These are phyloP conservation scores for Microcaecilia unicolor DNA, from an alignment of 2,797 vertebrate genomes.

Conservation along the genomic window DNA sequence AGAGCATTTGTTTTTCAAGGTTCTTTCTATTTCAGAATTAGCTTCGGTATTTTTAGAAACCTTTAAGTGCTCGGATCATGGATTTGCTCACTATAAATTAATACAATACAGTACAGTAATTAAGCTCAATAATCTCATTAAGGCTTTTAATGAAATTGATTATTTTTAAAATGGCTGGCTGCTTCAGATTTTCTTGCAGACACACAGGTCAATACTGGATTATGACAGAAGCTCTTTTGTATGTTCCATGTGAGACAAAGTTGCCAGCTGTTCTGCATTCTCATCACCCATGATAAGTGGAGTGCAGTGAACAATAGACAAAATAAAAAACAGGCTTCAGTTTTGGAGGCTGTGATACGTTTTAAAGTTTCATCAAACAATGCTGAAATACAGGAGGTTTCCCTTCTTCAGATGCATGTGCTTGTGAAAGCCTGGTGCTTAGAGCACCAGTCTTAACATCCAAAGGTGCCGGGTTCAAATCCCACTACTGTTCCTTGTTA, in stretches of 20 bases:
- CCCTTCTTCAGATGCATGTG: too few relatives aligned
- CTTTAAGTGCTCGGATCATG: slow-evolving; percentile 20
- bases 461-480: too few relatives aligned
- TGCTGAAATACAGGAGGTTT: too few relatives aligned
- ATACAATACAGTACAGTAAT: slow-evolving; percentile 26
- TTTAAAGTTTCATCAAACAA: too few relatives aligned
- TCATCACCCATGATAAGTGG: too few relatives aligned
- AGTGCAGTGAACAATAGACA: too few relatives aligned
- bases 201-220: slow-evolving; percentile 15
- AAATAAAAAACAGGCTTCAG: too few relatives aligned
- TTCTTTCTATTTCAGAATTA: slow-evolving; percentile 13
- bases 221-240: slow-evolving; percentile 6
- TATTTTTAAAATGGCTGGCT: slow-evolving; percentile 14
- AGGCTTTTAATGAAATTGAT: slow-evolving; percentile 42
- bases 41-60: slow-evolving; percentile 23
- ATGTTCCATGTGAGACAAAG: not conserved
- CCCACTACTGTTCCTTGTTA: too few relatives aligned
- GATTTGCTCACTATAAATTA: slow-evolving; percentile 31
- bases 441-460: too few relatives aligned
- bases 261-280: not conserved
- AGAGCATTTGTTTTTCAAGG: not conserved
- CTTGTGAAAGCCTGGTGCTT: too few relatives aligned
- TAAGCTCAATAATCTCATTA: slow-evolving; percentile 31
- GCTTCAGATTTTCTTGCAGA: slow-evolving; percentile 16
- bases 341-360: too few relatives aligned